Evolutionary conservation across 1,140 invertebrate genomes (phyloP), one percentile per base, ranked within the genome.

Genomic region (Caerostris darwini): DNA sequence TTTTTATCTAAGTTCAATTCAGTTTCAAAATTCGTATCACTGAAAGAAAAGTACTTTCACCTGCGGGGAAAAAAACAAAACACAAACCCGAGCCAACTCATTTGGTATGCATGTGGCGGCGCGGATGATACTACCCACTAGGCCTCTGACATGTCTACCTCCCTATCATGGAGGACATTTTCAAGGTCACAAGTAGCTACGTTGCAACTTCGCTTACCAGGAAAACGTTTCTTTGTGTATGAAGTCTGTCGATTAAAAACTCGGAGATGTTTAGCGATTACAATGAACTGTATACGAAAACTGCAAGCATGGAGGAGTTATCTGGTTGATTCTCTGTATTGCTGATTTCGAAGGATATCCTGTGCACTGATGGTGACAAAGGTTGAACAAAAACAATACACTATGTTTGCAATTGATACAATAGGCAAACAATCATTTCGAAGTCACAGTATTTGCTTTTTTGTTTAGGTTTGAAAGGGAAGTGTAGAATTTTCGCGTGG

Each of bases 11-110:
- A 85, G 83, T 85, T 85, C 57, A 59, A 58, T 85, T 85, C 56
- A 50, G 57, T 50, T 85, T 59, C 57, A 85, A 85, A 85, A 85
- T 57, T 85, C 83, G 57, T 85, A 57, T 58, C 83, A 85, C 57
- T 85, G 50, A 85, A 57, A 58, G 83, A 85, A 85, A 85, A 85
- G 83, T 85, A 85, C 83, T 85, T 85, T 85, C 57, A 85, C 83
- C 83, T 57, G n/a, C 57, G 57, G 34, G 19, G 56, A 58, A 85
- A n/a, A 56, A 85, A 85, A 85, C 83, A 59, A 85, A 85, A n/a
- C 34, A 85, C 57, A 85, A 85, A 57, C 83, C 7, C 71, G 10
- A 81, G 50, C n/a, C 7, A 58, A n/a, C 19, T 59, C 17, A 58
- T 85, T 85, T 85, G 54, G 83, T 59, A 85, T 85, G 57, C 83